Conservation (phyloP, 2,113 vertebrate genomes). For the Zosterops hypoxanthus region DNA sequence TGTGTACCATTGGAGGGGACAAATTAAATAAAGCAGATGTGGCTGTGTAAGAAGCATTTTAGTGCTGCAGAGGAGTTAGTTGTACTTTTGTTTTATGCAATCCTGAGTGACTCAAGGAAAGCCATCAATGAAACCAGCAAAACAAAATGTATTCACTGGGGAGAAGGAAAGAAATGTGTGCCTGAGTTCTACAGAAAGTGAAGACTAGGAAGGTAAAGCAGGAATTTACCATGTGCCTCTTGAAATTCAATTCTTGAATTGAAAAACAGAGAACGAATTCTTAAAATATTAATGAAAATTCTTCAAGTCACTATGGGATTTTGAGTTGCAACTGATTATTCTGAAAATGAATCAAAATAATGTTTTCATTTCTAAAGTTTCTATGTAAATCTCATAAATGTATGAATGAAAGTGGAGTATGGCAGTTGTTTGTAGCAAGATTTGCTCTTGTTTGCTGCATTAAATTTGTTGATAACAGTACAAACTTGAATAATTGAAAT, state of each 20-base stretch:
- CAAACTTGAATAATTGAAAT: not conserved
- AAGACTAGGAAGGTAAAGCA: not conserved
- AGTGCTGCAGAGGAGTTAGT: not conserved
- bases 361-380: not conserved
- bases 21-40: not conserved
- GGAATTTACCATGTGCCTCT: not conserved
- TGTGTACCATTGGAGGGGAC: not conserved
- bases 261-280: not conserved
- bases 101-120: not conserved
- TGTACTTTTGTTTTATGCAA: accelerated
- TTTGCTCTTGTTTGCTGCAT: not conserved
- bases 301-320: not conserved
- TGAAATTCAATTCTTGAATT: not conserved
- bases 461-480: not conserved
- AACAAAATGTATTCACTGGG: not conserved
- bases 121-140: not conserved
- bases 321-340: not conserved
- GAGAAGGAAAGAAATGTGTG: not conserved
- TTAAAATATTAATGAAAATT: not conserved
- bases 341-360: not conserved
- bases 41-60: not conserved
- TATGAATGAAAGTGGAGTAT: not conserved
- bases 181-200: not conserved
- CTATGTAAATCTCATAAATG: not conserved
- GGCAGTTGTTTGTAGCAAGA: not conserved